Base-by-base conservation (phyloP, 2,113 vertebrate genomes). In the Menidia beryllina region DNA sequence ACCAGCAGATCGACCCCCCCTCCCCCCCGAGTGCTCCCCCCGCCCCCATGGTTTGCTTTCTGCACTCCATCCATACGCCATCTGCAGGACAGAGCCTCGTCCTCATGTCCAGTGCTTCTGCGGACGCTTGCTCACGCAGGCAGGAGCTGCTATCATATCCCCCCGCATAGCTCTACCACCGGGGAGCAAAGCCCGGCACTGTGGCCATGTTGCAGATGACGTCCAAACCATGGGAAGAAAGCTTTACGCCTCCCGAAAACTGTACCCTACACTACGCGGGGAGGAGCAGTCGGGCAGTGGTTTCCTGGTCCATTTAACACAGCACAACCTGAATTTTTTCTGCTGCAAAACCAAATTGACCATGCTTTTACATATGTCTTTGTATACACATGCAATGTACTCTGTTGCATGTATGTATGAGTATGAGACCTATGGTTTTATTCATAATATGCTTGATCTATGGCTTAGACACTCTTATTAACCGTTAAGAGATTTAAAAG, bases 311-410 rank as follows among this genome's bases (percentile, higher is more conserved):
- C 80, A 72, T 77, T 93, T 90, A 93, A 93, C 89, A 95, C 95
- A 97, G 96, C 96, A 98, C 97, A 98, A 98, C 94, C 92, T 90
- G 89, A 96, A 93, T 90, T 72, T n/a, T 92, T 84, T 95, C 93
- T 97, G 97, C 96, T 98, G 96, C 95, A 95, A 96, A 95, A 95
- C 93, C 93, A 92, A 91, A 91, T 87, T 88, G 82, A 88, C 84
- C 86, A 86, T 88, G 81, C 83, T 91, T 91, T 90, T 86, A 90
- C 89, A 82, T 91, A 90, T 89, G 87, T 88, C 84, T 83, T 91
- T 92, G 86, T 91, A 91, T 92, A 91, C 85, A 93, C 91, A 93
- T 93, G 93, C 93, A 91, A 91, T 90, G 86, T 83, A 71, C 89
- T 84, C 48, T 66, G 85, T 93, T 91, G 93, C 92, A 91, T 93